phyloP scores from a whole-genome alignment of 2,797 vertebrate species.

The Buphagus erythrorhynchus region DNA sequence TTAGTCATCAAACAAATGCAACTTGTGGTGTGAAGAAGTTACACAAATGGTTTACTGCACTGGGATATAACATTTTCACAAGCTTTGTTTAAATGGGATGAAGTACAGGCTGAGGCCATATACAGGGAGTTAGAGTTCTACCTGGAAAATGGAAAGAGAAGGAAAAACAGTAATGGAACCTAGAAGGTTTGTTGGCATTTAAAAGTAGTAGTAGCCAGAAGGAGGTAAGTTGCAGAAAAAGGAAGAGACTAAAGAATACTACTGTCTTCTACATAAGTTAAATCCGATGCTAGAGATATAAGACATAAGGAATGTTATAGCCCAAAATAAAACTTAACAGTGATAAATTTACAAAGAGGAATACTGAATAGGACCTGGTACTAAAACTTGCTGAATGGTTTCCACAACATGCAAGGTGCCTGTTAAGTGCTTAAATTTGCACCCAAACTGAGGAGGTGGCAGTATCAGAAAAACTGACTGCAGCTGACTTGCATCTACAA shows the following conservation, averaged over 20 bases:
- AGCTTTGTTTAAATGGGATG: not conserved
- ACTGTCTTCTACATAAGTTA: not conserved
- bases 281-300: not conserved
- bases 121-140: not conserved
- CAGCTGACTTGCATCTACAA: not conserved
- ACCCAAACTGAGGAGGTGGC: not conserved
- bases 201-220: not conserved
- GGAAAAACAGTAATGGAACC: not conserved
- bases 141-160: not conserved
- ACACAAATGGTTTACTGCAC: not conserved
- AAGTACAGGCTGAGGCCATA: not conserved
- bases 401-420: not conserved
- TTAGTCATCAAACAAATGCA: conserved; percentile 13
- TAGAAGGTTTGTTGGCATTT: not conserved
- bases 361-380: not conserved
- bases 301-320: not conserved
- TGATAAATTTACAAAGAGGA: not conserved
- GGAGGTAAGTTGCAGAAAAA: not conserved
- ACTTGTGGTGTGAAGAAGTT: not conserved
- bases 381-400: not conserved
- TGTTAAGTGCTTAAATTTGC: not conserved
- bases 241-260: not conserved
- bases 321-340: not conserved
- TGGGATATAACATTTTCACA: conserved; percentile 27
- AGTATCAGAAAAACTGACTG: not conserved